Conservation (phyloP, 2,888 invertebrate genomes). For the Coecobrya sp. region DNA sequence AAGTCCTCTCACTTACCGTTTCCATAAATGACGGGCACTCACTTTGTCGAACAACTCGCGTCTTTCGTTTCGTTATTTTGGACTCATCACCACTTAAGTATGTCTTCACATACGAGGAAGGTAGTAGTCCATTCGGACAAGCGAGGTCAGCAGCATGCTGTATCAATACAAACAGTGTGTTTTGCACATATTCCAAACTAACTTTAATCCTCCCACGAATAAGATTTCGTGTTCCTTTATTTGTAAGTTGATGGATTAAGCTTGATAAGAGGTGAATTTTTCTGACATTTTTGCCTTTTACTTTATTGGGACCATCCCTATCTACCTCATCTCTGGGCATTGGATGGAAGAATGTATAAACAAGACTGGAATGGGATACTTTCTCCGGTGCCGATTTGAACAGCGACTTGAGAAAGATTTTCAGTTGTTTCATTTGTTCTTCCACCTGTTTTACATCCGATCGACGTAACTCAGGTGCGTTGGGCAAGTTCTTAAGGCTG, state of each 20-base stretch:
- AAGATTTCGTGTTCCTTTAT: slow-evolving; percentile 82
- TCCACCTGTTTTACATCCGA: slow-evolving; percentile 98
- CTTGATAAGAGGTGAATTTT: not conserved
- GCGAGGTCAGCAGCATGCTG: slow-evolving; percentile 97
- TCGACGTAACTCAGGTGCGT: slow-evolving; percentile 90
- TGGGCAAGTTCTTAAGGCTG: slow-evolving; percentile 85
- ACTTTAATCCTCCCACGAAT: slow-evolving; percentile 92
- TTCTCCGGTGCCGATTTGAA: slow-evolving; percentile 96
- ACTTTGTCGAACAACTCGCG: slow-evolving; percentile 96
- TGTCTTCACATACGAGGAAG: slow-evolving; percentile 96
- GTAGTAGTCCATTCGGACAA: slow-evolving; percentile 93
- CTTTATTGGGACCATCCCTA: slow-evolving; percentile 94
- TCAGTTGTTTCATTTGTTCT: slow-evolving; percentile 95
- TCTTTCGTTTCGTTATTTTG: slow-evolving; percentile 98
- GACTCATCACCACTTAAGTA: slow-evolving; percentile 97
- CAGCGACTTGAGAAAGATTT: slow-evolving; percentile 95
- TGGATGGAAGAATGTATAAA: slow-evolving; percentile 99
- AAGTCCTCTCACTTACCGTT: too few relatives aligned
- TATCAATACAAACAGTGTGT: slow-evolving; percentile 93
- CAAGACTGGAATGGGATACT: slow-evolving; percentile 97
- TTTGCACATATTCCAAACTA: slow-evolving; percentile 92
- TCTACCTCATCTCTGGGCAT: slow-evolving; percentile 94
- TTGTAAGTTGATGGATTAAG: too few relatives aligned
- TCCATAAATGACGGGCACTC: slow-evolving; percentile 99
- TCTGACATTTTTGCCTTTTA: not conserved